Evolutionary conservation across 2,888 invertebrate species (phyloP), one percentile per base, ranked within the genome.

Genomic region (Crematogaster levior): DNA sequence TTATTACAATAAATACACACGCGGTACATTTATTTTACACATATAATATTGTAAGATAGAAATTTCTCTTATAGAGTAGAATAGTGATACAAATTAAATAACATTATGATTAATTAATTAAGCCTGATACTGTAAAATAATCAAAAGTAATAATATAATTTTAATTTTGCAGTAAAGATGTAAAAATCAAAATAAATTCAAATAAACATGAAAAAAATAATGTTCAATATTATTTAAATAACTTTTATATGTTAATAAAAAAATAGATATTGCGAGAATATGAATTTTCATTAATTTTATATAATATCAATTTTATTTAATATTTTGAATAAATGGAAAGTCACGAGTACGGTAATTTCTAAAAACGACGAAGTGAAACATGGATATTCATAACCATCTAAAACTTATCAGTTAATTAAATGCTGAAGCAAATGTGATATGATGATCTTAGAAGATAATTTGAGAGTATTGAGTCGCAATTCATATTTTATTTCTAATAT

Each of bases 341-440:
- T 80, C 58, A 37, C 53, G 75, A 53, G n/a, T 70, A 68, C 63
- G 73, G 63, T 58, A 74, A 85, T 85, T 73, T 77, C 27, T 48
- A 61, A 81, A 81, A 53, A 61, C 48, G 66, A 85, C 81, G 84
- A 85, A 85, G 61, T 80, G 86, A 82, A 84, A 87, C 83, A 85
- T 85, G 66, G 83, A 88, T 84, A 89, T 91, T 90, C 88, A 91
- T 84, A 85, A 86, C 85, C 74, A 81, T 84, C 87, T 89, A 90
- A 91, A 91, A 89, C 84, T 84, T 81, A 77, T 43, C 82, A 81
- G 86, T 91, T 90, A 90, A 91, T 90, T 90, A 87, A 90, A 88
- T 88, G 85, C 85, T 87, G 65, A 82, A 86, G 82, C 84, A 85
- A 84, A 83, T 72, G 46, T 68, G 72, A 85, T 80, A 51, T 51